phyloP scores from a whole-genome alignment of 2,113 vertebrate genomes.

The Hyla sarda region DNA sequence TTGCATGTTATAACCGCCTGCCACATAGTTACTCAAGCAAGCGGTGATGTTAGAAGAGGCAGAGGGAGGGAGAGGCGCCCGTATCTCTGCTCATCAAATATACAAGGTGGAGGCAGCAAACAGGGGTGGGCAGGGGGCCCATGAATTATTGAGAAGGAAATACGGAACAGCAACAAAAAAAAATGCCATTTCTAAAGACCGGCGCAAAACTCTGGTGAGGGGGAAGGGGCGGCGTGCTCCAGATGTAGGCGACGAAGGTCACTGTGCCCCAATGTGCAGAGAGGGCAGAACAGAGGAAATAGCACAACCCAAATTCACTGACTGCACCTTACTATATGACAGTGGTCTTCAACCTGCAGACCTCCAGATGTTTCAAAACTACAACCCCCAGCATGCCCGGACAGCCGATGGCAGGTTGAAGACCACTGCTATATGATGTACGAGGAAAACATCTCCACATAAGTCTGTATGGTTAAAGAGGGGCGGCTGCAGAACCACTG shows the following conservation, averaged over 20 bases:
- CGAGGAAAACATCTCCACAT: too few relatives aligned
- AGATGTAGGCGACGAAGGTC: neutral
- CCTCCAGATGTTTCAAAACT: too few relatives aligned
- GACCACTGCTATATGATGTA: too few relatives aligned
- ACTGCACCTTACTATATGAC: neutral
- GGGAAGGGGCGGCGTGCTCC: neutral
- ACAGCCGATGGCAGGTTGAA: too few relatives aligned
- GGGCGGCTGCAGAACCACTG: too few relatives aligned
- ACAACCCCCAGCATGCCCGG: too few relatives aligned
- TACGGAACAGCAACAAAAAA: conserved; percentile 63
- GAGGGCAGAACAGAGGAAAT: neutral
- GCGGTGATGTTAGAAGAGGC: conserved; percentile 66
- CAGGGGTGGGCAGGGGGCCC: conserved; percentile 54
- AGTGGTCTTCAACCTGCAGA: too few relatives aligned
- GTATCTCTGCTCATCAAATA: conserved; percentile 71
- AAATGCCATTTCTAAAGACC: conserved; percentile 50
- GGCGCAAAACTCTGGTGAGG: neutral
- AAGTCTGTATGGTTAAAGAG: too few relatives aligned
- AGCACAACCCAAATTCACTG: neutral
- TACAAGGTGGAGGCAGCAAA: conserved; percentile 64
- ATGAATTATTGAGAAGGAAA: conserved; percentile 70
- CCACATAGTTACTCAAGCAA: conserved; percentile 58
- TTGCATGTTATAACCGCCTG: conserved; percentile 52
- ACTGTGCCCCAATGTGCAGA: neutral
- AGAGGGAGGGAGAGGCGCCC: conserved; percentile 58